Base-by-base conservation (phyloP, 2,888 invertebrate species). In the Limnephilus marmoratus region DNA sequence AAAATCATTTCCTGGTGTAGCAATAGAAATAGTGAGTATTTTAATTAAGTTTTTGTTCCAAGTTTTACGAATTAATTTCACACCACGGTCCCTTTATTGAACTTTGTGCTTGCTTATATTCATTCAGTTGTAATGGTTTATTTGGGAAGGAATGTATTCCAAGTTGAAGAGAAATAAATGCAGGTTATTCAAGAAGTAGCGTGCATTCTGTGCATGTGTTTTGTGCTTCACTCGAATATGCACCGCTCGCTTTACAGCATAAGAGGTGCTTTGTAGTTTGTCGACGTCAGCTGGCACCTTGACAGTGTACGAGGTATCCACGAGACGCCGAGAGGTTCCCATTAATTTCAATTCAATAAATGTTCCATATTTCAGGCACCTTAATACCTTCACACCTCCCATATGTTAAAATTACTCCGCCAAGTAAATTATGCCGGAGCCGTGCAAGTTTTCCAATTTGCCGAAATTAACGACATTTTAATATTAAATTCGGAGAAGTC, bases 371-470 rank as follows among this genome's bases (percentile, higher is more conserved):
- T 87, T 87, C 68, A 87, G 37, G 68, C 34, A 29, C 68, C 68
- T 87, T 87, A 87, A 87, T 91, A 87, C 68, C 41, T 91, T 91
- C 86, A 91, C 87, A 87, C 91, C 87, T 68, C 80, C 91, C 87
- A 91, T 91, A 81, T 87, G 87, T 87, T 91, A 86, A 86, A 85
- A 91, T 87, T 90, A 82, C 90, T 81, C 81, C 90, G 41, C 41
- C 81, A 13, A 90, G 83, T 49, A 82, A 90, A 90, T 86, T 91
- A 68, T 45, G 68, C n/a, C 34, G 53, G 15, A 82, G 45, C 82
- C 87, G 41, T 91, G 87, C 53, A 91, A 91, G 91, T 91, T 91
- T 91, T 91, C 91, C 91, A 91, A 91, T 91, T 91, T 91, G 91
- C 87, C 86, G 31, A 81, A 91, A 91, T 86, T 91, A 91, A 91